Conservation (phyloP, 1,140 invertebrate species). For the Ridgeia piscesae region DNA sequence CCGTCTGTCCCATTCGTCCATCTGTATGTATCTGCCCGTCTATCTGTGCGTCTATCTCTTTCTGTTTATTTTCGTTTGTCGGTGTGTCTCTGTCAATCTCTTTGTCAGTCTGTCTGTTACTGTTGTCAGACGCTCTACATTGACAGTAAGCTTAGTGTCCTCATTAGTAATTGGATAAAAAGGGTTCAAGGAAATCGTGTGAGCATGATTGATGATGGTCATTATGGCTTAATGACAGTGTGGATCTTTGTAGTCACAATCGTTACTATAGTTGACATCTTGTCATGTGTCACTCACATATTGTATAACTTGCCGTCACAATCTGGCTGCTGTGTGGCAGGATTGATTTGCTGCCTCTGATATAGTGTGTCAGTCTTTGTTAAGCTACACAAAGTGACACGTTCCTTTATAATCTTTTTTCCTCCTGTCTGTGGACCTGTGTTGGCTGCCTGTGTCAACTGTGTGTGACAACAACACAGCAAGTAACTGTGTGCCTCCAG, state of each 20-base stretch:
- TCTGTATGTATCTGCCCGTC: neutral
- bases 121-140: neutral
- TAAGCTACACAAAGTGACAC: neutral
- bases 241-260: neutral
- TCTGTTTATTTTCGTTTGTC: neutral
- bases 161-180: neutral
- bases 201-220: neutral
- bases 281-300: neutral
- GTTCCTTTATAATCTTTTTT: neutral
- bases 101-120: neutral
- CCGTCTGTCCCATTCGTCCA: neutral
- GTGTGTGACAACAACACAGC: neutral
- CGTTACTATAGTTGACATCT: neutral
- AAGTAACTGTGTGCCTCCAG: neutral
- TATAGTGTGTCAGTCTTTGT: neutral
- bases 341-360: neutral
- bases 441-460: neutral
- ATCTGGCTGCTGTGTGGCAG: neutral
- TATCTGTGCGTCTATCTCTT: neutral
- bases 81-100: neutral
- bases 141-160: neutral
- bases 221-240: neutral
- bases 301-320: neutral
- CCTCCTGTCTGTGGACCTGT: neutral
- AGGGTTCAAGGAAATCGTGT: neutral